A percentile compares a stretch with the other conserved stretches of the same genome.
Evolutionary conservation across 2,888 invertebrate genomes (phyloP).

Genomic region (Acleris holmiana): DNA sequence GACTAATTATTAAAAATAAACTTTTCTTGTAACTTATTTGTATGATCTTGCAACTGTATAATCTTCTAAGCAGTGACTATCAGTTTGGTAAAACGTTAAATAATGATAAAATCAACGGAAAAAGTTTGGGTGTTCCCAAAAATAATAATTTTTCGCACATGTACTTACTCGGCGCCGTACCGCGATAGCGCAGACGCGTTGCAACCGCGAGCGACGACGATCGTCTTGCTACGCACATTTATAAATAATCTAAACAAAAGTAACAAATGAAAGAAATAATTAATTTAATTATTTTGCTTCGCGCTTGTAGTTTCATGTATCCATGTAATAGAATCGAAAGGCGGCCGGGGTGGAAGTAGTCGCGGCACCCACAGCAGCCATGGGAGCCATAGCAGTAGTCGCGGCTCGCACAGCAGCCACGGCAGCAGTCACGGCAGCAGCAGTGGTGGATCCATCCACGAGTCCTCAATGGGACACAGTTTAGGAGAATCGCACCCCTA

Average conservation of each 20-base stretch:
- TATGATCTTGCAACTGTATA: no score
- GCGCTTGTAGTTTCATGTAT: not conserved
- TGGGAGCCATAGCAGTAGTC: no score
- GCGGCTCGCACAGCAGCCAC: no score
- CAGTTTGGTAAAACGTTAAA: no score
- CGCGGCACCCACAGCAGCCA: not conserved
- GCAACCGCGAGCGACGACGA: not conserved
- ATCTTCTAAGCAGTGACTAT: no score
- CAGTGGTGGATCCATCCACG: not conserved
- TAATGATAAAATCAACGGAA: no score
- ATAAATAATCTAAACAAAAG: not conserved
- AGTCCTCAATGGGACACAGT: not conserved
- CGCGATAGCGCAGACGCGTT: not conserved
- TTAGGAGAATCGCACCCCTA: conserved; percentile 1
- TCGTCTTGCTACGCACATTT: not conserved
- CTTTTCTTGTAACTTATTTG: no score
- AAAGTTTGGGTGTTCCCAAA: no score
- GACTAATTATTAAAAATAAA: conserved; percentile 51
- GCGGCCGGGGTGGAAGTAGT: not conserved
- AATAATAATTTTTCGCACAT: not conserved
- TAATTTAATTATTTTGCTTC: not conserved
- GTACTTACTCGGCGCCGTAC: no score
- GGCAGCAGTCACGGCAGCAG: not conserved
- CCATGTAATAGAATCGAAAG: conserved; percentile 8
- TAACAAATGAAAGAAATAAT: not conserved